These are phyloP conservation scores for Axinella damicornis DNA, from an alignment of 37 sponge, comb jelly and placozoan species.

Conservation along the genomic window DNA sequence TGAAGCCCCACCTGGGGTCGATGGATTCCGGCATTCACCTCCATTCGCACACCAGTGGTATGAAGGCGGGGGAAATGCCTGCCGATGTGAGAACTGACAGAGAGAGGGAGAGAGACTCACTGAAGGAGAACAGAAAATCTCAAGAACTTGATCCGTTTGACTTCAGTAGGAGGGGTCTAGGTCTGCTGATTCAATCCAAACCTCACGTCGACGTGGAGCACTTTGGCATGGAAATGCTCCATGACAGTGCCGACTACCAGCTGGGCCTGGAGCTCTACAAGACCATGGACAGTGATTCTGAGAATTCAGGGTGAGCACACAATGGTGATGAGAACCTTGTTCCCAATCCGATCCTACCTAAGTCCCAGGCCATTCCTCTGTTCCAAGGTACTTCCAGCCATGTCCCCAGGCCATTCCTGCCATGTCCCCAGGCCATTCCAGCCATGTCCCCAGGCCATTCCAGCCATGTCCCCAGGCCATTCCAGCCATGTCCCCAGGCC, in stretches of 20 bases:
- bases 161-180: too few relatives aligned
- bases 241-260: slow-evolving; percentile 16
- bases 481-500: too few relatives aligned
- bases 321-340: not conserved
- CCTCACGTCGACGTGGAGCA: too few relatives aligned
- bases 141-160: too few relatives aligned
- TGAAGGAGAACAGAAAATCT: too few relatives aligned
- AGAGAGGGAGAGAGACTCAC: not conserved
- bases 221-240: slow-evolving; percentile 32
- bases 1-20: not conserved
- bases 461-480: too few relatives aligned
- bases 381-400: too few relatives aligned
- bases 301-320: slow-evolving; percentile 19
- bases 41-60: not conserved
- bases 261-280: slow-evolving; percentile 15
- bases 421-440: too few relatives aligned
- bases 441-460: too few relatives aligned
- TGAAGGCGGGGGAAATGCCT: not conserved
- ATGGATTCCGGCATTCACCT: slow-evolving; percentile 24
- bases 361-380: not conserved
- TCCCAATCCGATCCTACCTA: too few relatives aligned
- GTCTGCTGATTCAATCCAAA: too few relatives aligned
- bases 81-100: not conserved
- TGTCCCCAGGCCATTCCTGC: too few relatives aligned
- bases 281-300: slow-evolving; percentile 41